Conservation (phyloP, 2,888 invertebrate species). For the Bhutanitis thaidina region DNA sequence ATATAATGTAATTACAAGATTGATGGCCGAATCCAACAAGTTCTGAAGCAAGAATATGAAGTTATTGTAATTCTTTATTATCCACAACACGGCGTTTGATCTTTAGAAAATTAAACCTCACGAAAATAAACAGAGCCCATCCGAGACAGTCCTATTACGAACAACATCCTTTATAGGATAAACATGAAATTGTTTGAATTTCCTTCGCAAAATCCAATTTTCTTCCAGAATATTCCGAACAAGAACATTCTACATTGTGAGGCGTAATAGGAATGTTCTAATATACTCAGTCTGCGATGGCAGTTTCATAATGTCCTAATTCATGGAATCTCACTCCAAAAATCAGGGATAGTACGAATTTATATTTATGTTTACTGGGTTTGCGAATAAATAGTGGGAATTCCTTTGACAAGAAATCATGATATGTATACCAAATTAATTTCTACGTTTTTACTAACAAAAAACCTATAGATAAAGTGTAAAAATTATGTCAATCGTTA, state of each 20-base stretch:
- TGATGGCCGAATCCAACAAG: too few species aligned
- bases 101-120: constrained; percentile 11
- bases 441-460: too few species aligned
- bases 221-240: constrained; percentile 11
- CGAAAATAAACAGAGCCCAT: constrained; percentile 7
- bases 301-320: constrained; percentile 4
- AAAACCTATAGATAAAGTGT: too few species aligned
- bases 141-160: constrained; percentile 12
- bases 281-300: background rate
- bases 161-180: constrained; percentile 6
- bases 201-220: constrained; percentile 16
- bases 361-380: too few species aligned
- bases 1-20: too few species aligned
- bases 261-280: constrained; percentile 15
- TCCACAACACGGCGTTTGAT: background rate
- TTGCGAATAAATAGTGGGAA: too few species aligned
- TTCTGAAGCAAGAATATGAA: background rate
- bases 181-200: constrained; percentile 17
- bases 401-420: too few species aligned
- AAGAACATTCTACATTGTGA: constrained; percentile 1
- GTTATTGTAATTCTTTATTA: background rate
- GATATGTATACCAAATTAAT: too few species aligned
- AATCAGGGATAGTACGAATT: background rate
- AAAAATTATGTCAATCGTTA: too few species aligned
- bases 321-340: constrained; percentile 5